Percentiles rank a stretch among this genome's conserved stretches.
phyloP scores from a whole-genome alignment of 2,113 vertebrate genomes.

The Lathamus discolor region DNA sequence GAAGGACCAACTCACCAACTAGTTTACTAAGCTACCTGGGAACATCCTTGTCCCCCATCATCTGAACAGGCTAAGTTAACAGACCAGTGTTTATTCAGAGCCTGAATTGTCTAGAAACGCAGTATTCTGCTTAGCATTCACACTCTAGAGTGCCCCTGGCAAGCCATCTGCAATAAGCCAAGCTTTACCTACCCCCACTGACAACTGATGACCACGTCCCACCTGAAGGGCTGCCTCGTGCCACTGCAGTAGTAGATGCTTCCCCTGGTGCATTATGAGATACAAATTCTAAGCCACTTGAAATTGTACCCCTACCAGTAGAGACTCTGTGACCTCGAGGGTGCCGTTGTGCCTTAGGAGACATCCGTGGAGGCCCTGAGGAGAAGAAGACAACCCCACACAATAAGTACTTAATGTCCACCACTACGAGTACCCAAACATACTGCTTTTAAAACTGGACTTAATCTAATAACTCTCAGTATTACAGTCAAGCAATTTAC shows the following conservation, averaged over 20 bases:
- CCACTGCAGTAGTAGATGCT: conserved; percentile 77
- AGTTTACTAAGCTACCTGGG: neutral
- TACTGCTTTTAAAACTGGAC: neutral
- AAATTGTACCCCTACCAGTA: conserved; percentile 86
- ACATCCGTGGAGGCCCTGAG: conserved; percentile 97
- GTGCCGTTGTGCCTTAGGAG: conserved; percentile 95
- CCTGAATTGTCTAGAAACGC: neutral
- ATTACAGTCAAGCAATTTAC: neutral
- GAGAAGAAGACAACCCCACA: conserved; percentile 62
- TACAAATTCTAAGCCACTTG: conserved; percentile 89
- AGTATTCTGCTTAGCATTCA: conserved; percentile 1
- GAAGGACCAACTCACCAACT: neutral
- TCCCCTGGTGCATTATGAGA: conserved; percentile 89
- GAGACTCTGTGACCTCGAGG: conserved; percentile 92
- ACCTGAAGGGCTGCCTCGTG: conserved; percentile 90
- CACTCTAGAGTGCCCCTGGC: conserved; percentile 32
- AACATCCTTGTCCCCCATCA: neutral
- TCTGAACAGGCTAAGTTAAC: neutral
- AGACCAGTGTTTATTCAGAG: neutral
- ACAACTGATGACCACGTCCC: conserved; percentile 98
- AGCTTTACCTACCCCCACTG: conserved; percentile 87
- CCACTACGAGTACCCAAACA: neutral
- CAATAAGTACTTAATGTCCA: conserved; percentile 20
- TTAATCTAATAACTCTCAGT: neutral
- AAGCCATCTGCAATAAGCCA: conserved; percentile 47